phyloP scores from a whole-genome alignment of 2,888 invertebrate species.

The Machimus atricapillus region DNA sequence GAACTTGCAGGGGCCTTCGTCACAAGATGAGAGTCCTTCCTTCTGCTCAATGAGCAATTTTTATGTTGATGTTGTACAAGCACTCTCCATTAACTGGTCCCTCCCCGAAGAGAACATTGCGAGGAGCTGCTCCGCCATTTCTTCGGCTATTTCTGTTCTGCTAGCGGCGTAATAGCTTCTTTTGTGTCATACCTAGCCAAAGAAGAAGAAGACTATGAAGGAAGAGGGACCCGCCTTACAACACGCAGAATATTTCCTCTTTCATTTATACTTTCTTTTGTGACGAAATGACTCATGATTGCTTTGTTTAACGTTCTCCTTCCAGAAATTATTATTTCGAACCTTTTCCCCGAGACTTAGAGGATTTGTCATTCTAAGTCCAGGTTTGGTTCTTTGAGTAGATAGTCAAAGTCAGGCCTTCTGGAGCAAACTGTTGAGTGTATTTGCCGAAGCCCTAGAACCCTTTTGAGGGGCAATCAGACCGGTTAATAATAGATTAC shows the following conservation, averaged over 20 bases:
- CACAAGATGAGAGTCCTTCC: neutral
- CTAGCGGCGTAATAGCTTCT: slow-evolving; percentile 6
- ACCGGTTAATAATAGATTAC: slow-evolving; percentile 25
- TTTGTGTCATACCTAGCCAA: neutral
- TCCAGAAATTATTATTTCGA: neutral
- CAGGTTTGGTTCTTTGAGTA: neutral
- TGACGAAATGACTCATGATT: slow-evolving; percentile 21
- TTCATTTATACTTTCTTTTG: slow-evolving; percentile 6
- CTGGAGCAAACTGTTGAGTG: slow-evolving; percentile 15
- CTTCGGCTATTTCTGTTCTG: neutral
- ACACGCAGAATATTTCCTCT: neutral
- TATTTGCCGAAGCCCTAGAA: neutral
- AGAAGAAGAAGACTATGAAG: neutral
- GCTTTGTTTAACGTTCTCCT: neutral
- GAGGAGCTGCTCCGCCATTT: neutral
- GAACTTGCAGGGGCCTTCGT: neutral
- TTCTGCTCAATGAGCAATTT: neutral
- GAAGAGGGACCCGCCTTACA: neutral
- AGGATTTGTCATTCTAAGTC: neutral
- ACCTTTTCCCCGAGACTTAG: neutral
- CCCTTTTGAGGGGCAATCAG: neutral
- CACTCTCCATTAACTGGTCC: slow-evolving; percentile 24
- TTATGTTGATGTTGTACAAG: slow-evolving; percentile 22
- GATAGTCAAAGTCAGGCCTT: neutral
- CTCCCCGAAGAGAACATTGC: neutral